Conservation (phyloP, 2,888 invertebrate genomes). For the Lepidocyrtoides sp. region DNA sequence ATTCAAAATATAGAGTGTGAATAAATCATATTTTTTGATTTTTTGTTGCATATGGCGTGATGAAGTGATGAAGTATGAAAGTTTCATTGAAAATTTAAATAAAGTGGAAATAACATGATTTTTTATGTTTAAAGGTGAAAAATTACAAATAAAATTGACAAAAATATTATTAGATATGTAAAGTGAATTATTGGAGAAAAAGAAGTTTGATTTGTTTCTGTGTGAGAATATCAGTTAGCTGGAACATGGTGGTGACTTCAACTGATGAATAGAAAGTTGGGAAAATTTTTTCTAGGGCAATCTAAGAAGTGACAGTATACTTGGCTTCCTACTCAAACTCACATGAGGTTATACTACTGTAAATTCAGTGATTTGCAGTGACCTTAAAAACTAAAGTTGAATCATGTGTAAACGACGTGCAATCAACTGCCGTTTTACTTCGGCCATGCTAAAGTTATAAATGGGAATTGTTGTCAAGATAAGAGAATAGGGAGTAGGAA, state of each 20-base stretch:
- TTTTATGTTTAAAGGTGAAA: background rate
- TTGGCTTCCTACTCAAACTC: too few relatives aligned
- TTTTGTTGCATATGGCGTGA: background rate
- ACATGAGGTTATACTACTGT: too few relatives aligned
- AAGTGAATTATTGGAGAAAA: background rate
- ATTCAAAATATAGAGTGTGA: too few relatives aligned
- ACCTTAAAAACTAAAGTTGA: background rate
- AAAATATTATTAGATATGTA: background rate
- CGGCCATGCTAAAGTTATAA: background rate
- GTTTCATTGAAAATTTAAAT: background rate
- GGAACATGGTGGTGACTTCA: too few relatives aligned
- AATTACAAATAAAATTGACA: background rate
- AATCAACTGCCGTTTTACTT: conserved; percentile 56
- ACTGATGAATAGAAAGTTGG: too few relatives aligned
- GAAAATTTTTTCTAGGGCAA: too few relatives aligned
- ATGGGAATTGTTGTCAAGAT: conserved; percentile 3
- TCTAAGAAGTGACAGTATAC: background rate
- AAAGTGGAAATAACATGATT: too few relatives aligned
- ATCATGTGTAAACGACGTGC: conserved; percentile 35
- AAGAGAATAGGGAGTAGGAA: conserved; percentile 12
- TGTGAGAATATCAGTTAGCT: too few relatives aligned
- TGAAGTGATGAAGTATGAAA: background rate
- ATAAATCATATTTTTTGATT: too few relatives aligned
- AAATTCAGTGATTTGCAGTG: too few relatives aligned
- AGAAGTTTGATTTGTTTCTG: background rate